These are phyloP conservation scores for Isotomurus palustris DNA, from an alignment of 2,888 invertebrate species.

Conservation along the genomic window DNA sequence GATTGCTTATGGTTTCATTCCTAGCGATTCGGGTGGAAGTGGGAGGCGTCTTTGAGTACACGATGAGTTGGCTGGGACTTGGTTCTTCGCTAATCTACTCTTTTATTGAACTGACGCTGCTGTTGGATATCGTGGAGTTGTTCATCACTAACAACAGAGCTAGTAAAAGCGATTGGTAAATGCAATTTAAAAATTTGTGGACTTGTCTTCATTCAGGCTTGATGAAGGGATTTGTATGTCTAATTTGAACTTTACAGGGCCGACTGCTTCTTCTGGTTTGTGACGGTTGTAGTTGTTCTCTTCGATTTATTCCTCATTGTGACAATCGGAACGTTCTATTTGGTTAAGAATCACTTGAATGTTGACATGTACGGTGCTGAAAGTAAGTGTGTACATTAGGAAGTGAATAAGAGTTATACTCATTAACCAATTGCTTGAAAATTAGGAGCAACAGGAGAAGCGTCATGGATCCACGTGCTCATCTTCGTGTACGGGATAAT, in stretches of 20 bases:
- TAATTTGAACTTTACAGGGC: too few relatives aligned
- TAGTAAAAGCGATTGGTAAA: constrained; percentile 10
- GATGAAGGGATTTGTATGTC: too few relatives aligned
- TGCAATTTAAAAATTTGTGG: background rate
- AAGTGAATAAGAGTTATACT: background rate
- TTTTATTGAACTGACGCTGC: constrained; percentile 18
- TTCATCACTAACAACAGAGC: constrained; percentile 12
- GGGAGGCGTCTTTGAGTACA: constrained; percentile 26
- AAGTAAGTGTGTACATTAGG: background rate
- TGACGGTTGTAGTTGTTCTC: background rate
- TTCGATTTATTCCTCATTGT: constrained; percentile 6
- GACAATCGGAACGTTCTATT: background rate
- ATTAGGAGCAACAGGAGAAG: background rate
- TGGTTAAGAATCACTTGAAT: too few relatives aligned
- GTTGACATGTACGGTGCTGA: too few relatives aligned
- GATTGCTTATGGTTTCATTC: constrained; percentile 10
- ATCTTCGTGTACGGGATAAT: constrained; percentile 1
- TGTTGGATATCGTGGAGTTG: constrained; percentile 27
- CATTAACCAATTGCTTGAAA: background rate
- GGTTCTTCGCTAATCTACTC: constrained; percentile 17
- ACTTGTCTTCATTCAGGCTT: too few relatives aligned
- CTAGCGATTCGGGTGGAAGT: constrained; percentile 7
- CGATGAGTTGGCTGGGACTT: constrained; percentile 19
- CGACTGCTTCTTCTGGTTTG: constrained; percentile 9
- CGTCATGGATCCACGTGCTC: background rate